These are phyloP conservation scores for Mormyrus iriodes DNA, from an alignment of 2,113 vertebrate genomes.

Conservation along the genomic window DNA sequence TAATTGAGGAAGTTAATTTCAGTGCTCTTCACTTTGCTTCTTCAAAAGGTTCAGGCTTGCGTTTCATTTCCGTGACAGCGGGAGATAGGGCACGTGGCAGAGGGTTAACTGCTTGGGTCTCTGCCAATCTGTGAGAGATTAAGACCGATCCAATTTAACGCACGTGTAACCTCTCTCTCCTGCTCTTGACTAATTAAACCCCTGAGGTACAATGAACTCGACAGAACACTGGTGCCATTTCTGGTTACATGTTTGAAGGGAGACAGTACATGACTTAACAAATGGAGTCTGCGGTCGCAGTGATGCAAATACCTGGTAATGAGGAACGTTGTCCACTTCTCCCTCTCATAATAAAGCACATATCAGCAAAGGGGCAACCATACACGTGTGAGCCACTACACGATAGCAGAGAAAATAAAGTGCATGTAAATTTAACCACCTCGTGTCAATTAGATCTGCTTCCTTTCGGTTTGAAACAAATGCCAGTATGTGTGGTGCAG, in stretches of 20 bases:
- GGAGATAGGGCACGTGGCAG: not conserved
- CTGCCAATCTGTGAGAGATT: not conserved
- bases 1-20: not conserved
- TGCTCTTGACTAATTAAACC: slow-evolving; percentile 1
- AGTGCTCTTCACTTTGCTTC: not conserved
- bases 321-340: not conserved
- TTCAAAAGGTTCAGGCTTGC: not conserved
- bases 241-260: not conserved
- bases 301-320: slow-evolving; percentile 2
- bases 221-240: not conserved
- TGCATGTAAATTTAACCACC: not conserved
- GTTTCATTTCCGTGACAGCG: not conserved
- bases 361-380: not conserved
- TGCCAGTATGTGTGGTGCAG: not conserved
- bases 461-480: not conserved
- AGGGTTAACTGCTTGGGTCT: not conserved
- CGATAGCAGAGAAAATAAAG: not conserved
- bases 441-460: not conserved
- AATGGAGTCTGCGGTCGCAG: not conserved
- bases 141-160: not conserved
- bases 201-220: not conserved
- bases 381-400: not conserved
- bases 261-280: not conserved
- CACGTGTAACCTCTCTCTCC: not conserved
- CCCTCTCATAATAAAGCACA: not conserved